Percentiles rank a stretch among this genome's conserved stretches.
phyloP scores from a whole-genome alignment of 2,888 invertebrate genomes.

The Luperina nickerlii region DNA sequence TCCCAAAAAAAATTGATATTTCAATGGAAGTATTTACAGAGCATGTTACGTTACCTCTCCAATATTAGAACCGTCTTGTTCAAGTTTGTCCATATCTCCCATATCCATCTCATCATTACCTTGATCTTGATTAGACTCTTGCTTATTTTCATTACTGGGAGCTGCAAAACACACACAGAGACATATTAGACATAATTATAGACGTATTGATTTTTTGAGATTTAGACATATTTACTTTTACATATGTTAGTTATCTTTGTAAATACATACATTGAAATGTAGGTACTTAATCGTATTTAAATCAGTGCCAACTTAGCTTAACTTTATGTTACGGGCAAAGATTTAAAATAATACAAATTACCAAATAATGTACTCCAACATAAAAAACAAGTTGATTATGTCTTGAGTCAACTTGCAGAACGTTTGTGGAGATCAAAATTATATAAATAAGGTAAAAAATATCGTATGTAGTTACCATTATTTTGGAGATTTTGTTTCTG shows the following conservation, averaged over 20 bases:
- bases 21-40: neutral
- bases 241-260: neutral
- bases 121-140: slow-evolving; percentile 80
- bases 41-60: slow-evolving; percentile 78
- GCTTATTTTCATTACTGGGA: slow-evolving; percentile 77
- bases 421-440: slow-evolving; percentile 80
- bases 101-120: slow-evolving; percentile 88
- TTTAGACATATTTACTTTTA: slow-evolving; percentile 24
- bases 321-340: slow-evolving; percentile 36
- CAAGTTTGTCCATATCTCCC: slow-evolving; percentile 89
- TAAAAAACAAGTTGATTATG: slow-evolving; percentile 85
- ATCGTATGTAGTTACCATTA: slow-evolving; percentile 72
- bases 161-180: slow-evolving; percentile 58
- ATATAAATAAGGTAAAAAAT: neutral
- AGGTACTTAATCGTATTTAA: slow-evolving; percentile 54
- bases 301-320: slow-evolving; percentile 51
- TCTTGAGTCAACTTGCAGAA: slow-evolving; percentile 86
- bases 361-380: slow-evolving; percentile 82
- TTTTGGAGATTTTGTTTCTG: slow-evolving; percentile 81
- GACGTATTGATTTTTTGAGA: no score
- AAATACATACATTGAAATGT: slow-evolving; percentile 24
- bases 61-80: slow-evolving; percentile 87
- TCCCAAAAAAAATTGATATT: neutral
- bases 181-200: no score
- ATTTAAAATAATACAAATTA: slow-evolving; percentile 47